These are phyloP conservation scores for Penelope pileata DNA, from an alignment of 2,113 vertebrate genomes.

Conservation along the genomic window DNA sequence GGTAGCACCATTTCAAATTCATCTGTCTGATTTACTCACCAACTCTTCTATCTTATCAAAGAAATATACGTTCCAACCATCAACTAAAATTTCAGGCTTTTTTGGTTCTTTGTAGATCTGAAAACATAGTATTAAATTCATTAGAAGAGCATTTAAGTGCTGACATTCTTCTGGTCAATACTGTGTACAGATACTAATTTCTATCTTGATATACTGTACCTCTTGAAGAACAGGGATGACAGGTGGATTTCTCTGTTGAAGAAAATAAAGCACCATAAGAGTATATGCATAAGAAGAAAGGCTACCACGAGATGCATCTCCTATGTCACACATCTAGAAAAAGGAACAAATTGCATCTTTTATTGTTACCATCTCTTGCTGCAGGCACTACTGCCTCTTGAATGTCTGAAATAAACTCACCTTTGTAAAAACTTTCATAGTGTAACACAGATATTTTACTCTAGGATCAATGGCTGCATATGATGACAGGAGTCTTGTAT, in stretches of 20 bases:
- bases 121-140: constrained; percentile 59
- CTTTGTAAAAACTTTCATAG: constrained; percentile 96
- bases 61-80: constrained; percentile 95
- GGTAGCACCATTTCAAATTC: neutral
- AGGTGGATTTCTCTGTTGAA: constrained; percentile 91
- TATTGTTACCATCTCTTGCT: neutral
- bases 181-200: neutral
- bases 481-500: constrained; percentile 87
- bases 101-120: constrained; percentile 87
- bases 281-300: constrained; percentile 95
- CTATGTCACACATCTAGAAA: constrained; percentile 91
- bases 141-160: constrained; percentile 24
- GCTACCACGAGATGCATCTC: constrained; percentile 94
- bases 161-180: neutral
- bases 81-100: constrained; percentile 89
- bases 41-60: constrained; percentile 87
- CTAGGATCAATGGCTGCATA: constrained; percentile 90
- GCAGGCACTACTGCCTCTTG: neutral
- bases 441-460: constrained; percentile 92
- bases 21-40: constrained; percentile 72
- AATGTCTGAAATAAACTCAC: constrained; percentile 59
- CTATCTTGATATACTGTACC: constrained; percentile 72
- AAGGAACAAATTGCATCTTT: neutral
- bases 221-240: constrained; percentile 95
- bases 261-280: constrained; percentile 95